Evolutionary conservation across 1,140 invertebrate species (phyloP).

Genomic region (Orchestia grillus): DNA sequence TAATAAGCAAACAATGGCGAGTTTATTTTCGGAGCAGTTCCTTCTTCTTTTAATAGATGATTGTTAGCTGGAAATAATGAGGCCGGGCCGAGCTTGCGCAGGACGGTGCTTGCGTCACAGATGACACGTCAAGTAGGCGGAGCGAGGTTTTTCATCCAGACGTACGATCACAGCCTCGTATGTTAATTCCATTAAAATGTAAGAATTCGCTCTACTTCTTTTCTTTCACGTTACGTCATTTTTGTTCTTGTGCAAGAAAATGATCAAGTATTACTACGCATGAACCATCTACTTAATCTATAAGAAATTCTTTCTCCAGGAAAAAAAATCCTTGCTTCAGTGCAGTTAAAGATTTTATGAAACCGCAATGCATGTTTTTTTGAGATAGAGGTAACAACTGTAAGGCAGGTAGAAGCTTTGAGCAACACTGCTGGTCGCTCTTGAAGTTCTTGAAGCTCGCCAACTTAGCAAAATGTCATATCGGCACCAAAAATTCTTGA

Average conservation of each 20-base stretch:
- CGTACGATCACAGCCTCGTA: conserved; percentile 30
- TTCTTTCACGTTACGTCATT: not conserved
- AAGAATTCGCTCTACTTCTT: not conserved
- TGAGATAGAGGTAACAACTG: too few species aligned
- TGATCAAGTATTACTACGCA: not conserved
- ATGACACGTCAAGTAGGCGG: conserved; percentile 14
- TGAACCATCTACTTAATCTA: not conserved
- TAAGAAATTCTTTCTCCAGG: not conserved
- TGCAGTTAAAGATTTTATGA: too few species aligned
- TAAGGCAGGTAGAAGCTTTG: not conserved
- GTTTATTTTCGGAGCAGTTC: not conserved
- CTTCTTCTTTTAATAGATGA: not conserved
- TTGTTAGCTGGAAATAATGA: not conserved
- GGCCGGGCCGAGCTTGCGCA: not conserved
- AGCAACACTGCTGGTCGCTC: not conserved
- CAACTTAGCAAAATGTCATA: not conserved
- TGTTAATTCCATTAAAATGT: not conserved
- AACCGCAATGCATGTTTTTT: too few species aligned
- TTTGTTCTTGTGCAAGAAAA: not conserved
- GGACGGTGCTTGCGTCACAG: not conserved
- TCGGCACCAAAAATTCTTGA: not conserved
- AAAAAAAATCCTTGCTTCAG: not conserved
- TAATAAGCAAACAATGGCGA: not conserved
- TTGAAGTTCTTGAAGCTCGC: not conserved
- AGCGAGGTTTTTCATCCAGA: not conserved